Conservation (phyloP, 1,140 invertebrate species). For the Uloborus diversus region DNA sequence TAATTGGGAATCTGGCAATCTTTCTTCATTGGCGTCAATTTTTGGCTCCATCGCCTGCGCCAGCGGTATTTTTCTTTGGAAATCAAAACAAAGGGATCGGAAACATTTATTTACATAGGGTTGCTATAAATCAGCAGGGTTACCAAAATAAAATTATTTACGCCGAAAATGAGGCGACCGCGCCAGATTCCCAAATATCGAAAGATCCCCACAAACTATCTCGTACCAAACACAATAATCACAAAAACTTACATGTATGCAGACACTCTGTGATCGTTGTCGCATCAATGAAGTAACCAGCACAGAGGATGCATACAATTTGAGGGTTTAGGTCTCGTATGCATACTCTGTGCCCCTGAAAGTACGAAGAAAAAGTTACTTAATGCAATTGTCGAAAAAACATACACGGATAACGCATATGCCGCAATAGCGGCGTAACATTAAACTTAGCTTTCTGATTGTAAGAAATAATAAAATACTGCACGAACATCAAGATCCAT, state of each 20-base stretch:
- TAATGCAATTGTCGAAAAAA: background rate
- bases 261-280: conserved; percentile 69
- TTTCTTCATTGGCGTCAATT: too few relatives aligned
- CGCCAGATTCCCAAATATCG: too few relatives aligned
- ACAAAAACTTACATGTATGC: conserved; percentile 65
- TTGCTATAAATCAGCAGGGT: too few relatives aligned
- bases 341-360: conserved; percentile 53
- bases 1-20: too few relatives aligned
- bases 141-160: too few relatives aligned
- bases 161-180: too few relatives aligned
- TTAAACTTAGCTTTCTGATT: background rate
- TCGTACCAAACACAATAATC: too few relatives aligned
- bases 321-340: conserved; percentile 64
- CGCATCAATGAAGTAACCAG: conserved; percentile 68
- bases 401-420: background rate
- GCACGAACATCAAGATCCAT: background rate
- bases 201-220: too few relatives aligned
- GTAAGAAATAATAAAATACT: background rate
- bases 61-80: too few relatives aligned
- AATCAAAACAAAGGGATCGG: too few relatives aligned
- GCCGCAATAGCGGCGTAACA: background rate
- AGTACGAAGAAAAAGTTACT: background rate
- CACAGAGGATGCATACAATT: conserved; percentile 67
- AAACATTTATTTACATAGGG: too few relatives aligned
- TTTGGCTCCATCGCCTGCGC: too few relatives aligned